Evolutionary conservation across 2,113 vertebrate genomes (phyloP), one percentile per base, ranked within the genome.

Genomic region (Nothoprocta perdicaria): DNA sequence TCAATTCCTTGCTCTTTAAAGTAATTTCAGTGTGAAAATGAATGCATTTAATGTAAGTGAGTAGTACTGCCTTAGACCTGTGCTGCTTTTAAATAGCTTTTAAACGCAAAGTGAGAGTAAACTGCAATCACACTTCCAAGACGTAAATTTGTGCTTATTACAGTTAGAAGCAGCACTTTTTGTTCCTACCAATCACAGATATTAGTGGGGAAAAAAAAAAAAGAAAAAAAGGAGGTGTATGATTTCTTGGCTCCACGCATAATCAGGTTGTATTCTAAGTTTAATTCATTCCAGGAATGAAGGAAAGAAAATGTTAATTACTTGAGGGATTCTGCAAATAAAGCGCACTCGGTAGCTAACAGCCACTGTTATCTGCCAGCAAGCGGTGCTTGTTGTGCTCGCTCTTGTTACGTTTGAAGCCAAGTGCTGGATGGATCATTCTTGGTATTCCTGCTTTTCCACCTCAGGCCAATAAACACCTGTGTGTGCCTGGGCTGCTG

Each of bases 391-490:
- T 66, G 12, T 35, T 76, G 88, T 27, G 69, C 77, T 95, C 48
- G 1, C 88, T 88, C 73, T 73, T 89, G 24, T 74, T 75, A 53
- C 73, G 55, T 67, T 53, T 53, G 83, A 95, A 84, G 74, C 92
- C 88, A 88, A 88, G 80, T 53, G 62, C 69, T 65, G 53, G 83
- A 94, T 88, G 88, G 88, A 86, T 92, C 92, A 88, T 94, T 92
- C 89, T 50, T 53, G 61, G 75, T 91, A 91, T 95, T 89, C 75
- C 87, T 55, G 89, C 89, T 69, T 92, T 93, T 93, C 85, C 82
- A 85, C 87, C 92, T 95, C 79, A 82, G 95, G 84, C 93, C 90
- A 95, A 95, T 92, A 94, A 96, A 91, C 94, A 96, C 92, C 91
- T 96, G 81, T 87, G 95, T 57, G 87, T 0, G 3, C 87, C 88